Conservation (phyloP, 2,888 invertebrate species). For the Chirona hameri region DNA sequence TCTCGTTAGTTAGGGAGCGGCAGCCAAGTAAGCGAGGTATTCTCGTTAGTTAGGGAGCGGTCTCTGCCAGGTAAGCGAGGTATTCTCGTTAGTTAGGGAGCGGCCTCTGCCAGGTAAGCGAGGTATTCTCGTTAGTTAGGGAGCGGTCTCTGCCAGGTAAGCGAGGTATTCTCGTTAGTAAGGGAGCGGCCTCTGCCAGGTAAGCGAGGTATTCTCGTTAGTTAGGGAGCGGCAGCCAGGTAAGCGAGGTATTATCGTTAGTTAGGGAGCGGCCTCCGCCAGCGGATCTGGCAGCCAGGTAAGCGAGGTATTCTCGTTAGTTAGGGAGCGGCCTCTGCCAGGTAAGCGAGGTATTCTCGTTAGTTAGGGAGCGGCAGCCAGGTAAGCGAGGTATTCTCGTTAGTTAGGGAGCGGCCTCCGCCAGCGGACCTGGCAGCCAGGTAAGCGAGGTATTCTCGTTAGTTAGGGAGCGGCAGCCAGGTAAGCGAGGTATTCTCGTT, state of each 20-base stretch:
- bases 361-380: too few relatives aligned
- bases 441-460: neutral
- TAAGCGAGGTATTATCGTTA: neutral
- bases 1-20: too few relatives aligned
- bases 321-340: constrained; percentile 27
- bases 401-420: constrained; percentile 27
- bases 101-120: constrained; percentile 26
- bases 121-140: neutral
- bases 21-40: constrained; percentile 37
- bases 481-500: neutral
- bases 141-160: constrained; percentile 29
- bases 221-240: too few relatives aligned
- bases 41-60: constrained; percentile 1
- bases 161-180: neutral
- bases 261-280: constrained; percentile 26
- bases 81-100: neutral
- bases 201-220: neutral
- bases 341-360: neutral
- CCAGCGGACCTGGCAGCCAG: constrained; percentile 42
- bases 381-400: neutral
- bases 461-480: too few relatives aligned
- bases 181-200: constrained; percentile 29
- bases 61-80: constrained; percentile 8
- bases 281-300: constrained; percentile 42
- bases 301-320: neutral